Base-by-base conservation (phyloP, 2,888 invertebrate species). In the Chymomyza amoena region DNA sequence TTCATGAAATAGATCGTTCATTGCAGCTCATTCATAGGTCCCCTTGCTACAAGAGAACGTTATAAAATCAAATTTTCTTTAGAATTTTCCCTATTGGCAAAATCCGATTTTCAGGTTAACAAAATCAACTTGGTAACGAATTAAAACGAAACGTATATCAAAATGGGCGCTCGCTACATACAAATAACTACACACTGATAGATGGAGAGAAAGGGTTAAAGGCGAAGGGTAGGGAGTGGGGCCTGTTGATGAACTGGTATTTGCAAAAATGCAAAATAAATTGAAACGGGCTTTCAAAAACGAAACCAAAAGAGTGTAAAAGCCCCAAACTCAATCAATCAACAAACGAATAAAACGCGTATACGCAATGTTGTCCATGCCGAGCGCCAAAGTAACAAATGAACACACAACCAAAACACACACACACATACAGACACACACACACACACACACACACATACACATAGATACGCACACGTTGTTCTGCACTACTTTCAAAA, bases 291-390 rank as follows among this genome's bases (percentile, higher is more conserved):
- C 71, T 77, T 72, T 70, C 64, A 73, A 76, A 32, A 84, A 76
- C 65, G 73, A 66, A 79, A 61, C 66, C 71, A 68, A 61, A 63
- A 74, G 71, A 75, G 77, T 75, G 77, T 78, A 83, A 86, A 78
- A 65, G 70, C 64, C 68, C 69, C 72, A 61, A 79, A 72, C 78
- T 75, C 78, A 87, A 84, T 86, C 87, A 85, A 86, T 85, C 87
- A 85, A 87, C 84, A 84, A 80, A 80, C 75, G 84, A 82, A 84
- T 80, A 84, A 87, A 84, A 77, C 88, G 85, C 84, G 86, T 81
- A 84, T 83, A 85, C 87, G 85, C 85, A 85, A 73, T 79, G 86
- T 81, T 87, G 77, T 85, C 73, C 78, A 65, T 69, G 68, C 73
- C 57, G 76, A 61, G 76, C 72, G 71, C 62, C 82, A 87, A 79